Conservation (phyloP, 2,113 vertebrate species). For the Tragelaphus imberbis region DNA sequence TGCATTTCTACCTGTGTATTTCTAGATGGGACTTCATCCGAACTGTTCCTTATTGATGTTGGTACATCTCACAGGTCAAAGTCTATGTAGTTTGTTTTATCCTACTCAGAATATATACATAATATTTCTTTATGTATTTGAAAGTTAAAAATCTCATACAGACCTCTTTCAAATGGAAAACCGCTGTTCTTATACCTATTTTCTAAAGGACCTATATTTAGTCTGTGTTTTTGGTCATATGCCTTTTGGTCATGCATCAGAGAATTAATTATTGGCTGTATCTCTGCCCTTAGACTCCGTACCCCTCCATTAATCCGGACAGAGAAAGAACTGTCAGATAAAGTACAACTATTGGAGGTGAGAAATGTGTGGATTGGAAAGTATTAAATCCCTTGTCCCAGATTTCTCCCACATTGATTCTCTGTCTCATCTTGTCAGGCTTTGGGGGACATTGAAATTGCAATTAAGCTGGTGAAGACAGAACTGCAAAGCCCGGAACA, state of each 20-base stretch:
- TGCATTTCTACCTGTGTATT: neutral
- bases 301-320: slow-evolving; percentile 87
- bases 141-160: neutral
- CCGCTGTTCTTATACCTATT: neutral
- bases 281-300: slow-evolving; percentile 78
- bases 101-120: neutral
- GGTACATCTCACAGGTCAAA: neutral
- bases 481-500: slow-evolving; percentile 80
- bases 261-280: neutral
- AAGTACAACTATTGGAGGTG: slow-evolving; percentile 89
- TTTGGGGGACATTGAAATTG: slow-evolving; percentile 90
- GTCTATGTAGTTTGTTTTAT: neutral
- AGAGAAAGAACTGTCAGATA: slow-evolving; percentile 87
- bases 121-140: neutral
- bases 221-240: neutral
- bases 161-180: neutral
- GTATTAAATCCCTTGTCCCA: neutral
- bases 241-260: neutral
- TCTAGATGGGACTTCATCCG: neutral
- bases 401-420: neutral
- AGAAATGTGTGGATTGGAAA: neutral
- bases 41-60: neutral
- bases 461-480: slow-evolving; percentile 86
- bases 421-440: slow-evolving; percentile 74
- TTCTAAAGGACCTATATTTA: neutral